Conservation (phyloP, 1,140 invertebrate species). For the Brachionus calyciflorus region DNA sequence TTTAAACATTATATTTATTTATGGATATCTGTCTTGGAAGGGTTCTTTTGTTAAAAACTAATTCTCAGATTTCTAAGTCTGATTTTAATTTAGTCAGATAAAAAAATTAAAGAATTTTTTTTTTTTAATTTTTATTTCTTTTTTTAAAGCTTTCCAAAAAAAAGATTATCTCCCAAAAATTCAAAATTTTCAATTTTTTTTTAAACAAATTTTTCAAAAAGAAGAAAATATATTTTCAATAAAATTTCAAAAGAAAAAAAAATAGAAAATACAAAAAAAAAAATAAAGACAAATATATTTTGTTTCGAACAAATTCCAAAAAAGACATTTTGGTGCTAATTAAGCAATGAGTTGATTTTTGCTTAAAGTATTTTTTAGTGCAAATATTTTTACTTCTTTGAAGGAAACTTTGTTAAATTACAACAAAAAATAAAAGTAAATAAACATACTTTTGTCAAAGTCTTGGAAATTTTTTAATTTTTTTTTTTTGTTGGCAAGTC, state of each 20-base stretch:
- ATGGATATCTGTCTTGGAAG: too few species aligned
- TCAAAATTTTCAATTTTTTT: constrained; percentile 25
- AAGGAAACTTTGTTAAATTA: too few species aligned
- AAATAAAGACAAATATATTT: constrained; percentile 34
- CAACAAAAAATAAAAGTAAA: too few species aligned
- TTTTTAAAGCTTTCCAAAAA: constrained; percentile 15
- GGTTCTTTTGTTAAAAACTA: not conserved
- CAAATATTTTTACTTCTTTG: too few species aligned
- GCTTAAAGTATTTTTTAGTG: not conserved
- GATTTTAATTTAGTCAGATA: not conserved
- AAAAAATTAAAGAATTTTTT: not conserved
- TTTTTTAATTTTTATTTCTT: constrained; percentile 23
- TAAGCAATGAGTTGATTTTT: not conserved
- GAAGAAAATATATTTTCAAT: too few species aligned
- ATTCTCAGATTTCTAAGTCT: constrained; percentile 34
- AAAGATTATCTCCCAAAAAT: constrained; percentile 2
- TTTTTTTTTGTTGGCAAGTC: too few species aligned
- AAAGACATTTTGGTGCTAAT: not conserved
- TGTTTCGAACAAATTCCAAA: constrained; percentile 25
- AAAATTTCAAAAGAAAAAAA: too few species aligned
- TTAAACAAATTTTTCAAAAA: constrained; percentile 9
- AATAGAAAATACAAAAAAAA: too few species aligned
- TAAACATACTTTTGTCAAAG: too few species aligned
- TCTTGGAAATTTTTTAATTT: too few species aligned
- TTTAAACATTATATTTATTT: too few species aligned